Conservation (phyloP, 1,140 invertebrate genomes). For the Pygmarrhopalites habei region DNA sequence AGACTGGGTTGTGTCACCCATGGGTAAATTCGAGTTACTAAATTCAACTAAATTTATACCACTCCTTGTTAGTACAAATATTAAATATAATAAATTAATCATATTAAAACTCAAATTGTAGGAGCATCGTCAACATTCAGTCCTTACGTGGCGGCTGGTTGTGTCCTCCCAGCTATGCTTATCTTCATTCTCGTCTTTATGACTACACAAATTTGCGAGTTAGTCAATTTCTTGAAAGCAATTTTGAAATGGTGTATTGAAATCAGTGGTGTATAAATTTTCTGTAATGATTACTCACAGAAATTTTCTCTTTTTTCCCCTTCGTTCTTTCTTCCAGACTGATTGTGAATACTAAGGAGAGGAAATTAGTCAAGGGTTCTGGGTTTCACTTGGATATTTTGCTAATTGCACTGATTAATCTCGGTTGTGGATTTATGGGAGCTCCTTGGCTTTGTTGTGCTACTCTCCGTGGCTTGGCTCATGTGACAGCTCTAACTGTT, state of each 20-base stretch:
- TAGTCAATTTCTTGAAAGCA: no score
- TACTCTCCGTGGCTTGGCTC: conserved; percentile 42
- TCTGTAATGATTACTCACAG: no score
- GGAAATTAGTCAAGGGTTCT: conserved; percentile 43
- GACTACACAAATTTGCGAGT: conserved; percentile 30
- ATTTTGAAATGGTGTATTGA: no score
- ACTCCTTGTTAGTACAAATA: no score
- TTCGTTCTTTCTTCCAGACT: conserved; percentile 17
- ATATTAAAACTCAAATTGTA: no score
- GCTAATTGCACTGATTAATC: conserved; percentile 43
- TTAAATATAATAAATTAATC: no score
- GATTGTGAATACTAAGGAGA: conserved; percentile 35
- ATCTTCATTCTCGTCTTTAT: conserved; percentile 43
- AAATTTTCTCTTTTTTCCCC: no score
- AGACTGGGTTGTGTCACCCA: conserved; percentile 43
- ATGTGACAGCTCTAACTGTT: conserved; percentile 36
- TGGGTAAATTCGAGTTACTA: conserved; percentile 37
- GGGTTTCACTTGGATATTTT: conserved; percentile 49
- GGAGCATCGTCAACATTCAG: no score
- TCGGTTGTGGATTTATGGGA: conserved; percentile 46
- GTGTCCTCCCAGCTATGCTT: conserved; percentile 43
- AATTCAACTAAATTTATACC: no score
- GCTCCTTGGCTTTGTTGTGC: conserved; percentile 50
- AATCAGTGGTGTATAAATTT: no score
- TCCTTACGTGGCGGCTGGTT: conserved; percentile 28